These are phyloP conservation scores for Varanus salvator DNA, from an alignment of 2,113 vertebrate species.

Conservation along the genomic window DNA sequence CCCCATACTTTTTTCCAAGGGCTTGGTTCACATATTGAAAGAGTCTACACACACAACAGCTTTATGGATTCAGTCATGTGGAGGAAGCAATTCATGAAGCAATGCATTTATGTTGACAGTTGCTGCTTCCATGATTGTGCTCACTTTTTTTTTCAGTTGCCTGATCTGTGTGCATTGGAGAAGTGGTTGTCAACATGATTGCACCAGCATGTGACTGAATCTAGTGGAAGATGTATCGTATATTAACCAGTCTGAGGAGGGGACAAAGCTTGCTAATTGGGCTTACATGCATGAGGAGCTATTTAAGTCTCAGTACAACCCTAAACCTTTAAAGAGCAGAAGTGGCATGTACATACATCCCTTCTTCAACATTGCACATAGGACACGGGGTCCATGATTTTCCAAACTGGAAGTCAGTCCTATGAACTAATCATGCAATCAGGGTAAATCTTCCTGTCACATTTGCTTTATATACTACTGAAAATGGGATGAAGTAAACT, in stretches of 20 bases:
- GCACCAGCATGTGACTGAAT: background rate
- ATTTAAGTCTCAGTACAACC: background rate
- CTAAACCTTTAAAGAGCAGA: background rate
- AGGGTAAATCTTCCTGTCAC: slow-evolving; percentile 37
- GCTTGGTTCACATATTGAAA: background rate
- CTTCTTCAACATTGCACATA: background rate
- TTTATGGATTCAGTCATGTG: background rate
- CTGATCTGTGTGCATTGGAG: background rate
- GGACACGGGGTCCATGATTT: background rate
- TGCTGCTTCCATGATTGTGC: background rate
- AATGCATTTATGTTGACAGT: background rate
- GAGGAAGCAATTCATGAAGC: background rate
- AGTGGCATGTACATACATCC: background rate
- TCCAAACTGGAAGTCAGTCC: background rate
- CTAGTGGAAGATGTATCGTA: background rate
- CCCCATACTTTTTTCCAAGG: background rate
- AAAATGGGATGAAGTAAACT: slow-evolving; percentile 61
- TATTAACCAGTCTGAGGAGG: background rate
- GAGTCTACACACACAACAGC: background rate
- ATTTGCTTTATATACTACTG: slow-evolving; percentile 61
- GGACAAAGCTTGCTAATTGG: background rate
- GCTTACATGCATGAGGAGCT: background rate
- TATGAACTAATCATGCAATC: slow-evolving; percentile 41
- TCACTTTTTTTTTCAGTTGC: background rate
- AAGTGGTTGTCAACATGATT: background rate